These are phyloP conservation scores for Gallinago jamesoni DNA, from an alignment of 2,113 vertebrate genomes.

Conservation along the genomic window DNA sequence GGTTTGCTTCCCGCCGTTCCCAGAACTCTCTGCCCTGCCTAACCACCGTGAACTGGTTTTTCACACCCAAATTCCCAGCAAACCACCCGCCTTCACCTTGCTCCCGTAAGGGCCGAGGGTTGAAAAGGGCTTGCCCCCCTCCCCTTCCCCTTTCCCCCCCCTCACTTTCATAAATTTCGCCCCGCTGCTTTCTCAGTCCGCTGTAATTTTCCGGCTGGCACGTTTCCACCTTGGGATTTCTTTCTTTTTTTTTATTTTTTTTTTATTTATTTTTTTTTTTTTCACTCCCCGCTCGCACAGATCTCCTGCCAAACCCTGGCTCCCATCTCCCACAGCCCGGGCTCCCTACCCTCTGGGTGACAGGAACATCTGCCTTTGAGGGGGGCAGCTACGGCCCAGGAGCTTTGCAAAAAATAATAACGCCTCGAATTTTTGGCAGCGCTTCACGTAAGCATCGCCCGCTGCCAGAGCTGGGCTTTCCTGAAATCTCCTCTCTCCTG, in stretches of 20 bases:
- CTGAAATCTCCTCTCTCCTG: background rate
- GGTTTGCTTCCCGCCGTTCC: background rate
- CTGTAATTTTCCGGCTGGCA: conserved; percentile 4
- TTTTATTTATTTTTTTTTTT: background rate
- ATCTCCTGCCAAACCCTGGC: background rate
- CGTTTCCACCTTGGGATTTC: background rate
- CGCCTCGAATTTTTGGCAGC: background rate
- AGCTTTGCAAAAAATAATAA: background rate
- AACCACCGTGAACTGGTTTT: background rate
- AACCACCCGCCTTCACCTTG: background rate
- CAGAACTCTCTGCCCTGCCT: background rate
- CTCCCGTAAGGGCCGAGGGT: background rate
- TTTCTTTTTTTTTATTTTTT: background rate
- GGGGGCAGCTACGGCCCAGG: background rate
- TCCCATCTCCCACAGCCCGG: background rate
- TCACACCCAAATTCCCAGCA: background rate
- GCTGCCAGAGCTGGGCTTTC: background rate
- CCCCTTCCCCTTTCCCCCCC: background rate
- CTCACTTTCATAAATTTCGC: background rate
- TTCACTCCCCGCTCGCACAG: background rate
- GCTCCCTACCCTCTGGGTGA: background rate
- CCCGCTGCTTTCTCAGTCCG: background rate
- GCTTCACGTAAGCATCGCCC: background rate
- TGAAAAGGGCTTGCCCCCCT: background rate
- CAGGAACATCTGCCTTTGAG: background rate